These are phyloP conservation scores for Triplophysa bombifrons DNA, from an alignment of 2,797 vertebrate species.

Conservation along the genomic window DNA sequence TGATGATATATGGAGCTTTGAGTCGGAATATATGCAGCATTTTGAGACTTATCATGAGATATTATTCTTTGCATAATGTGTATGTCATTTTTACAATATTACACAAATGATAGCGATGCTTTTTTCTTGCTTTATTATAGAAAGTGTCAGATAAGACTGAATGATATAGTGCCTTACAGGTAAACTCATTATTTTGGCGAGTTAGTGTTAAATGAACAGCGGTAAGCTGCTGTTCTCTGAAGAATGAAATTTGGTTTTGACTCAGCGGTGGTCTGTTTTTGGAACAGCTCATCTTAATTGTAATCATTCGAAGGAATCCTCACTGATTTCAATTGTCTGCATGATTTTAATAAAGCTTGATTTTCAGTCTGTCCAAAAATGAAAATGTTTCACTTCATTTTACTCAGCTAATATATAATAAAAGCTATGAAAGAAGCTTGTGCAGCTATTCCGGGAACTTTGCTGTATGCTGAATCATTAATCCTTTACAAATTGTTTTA, in stretches of 20 bases:
- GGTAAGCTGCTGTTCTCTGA: conserved; percentile 10
- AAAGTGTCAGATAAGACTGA: conserved; percentile 23
- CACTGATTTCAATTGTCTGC: conserved; percentile 34
- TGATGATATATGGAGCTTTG: conserved; percentile 47
- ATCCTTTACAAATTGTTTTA: conserved; percentile 11
- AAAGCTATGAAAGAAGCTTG: conserved; percentile 30
- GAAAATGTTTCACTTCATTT: conserved; percentile 5
- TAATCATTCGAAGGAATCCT: conserved; percentile 32
- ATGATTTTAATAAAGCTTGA: conserved; percentile 33
- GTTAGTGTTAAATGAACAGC: conserved; percentile 29
- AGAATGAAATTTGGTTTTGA: conserved; percentile 20
- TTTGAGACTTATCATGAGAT: conserved; percentile 22
- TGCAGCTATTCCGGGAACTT: neutral
- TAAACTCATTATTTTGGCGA: neutral
- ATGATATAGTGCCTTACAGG: neutral
- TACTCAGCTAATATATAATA: conserved; percentile 12
- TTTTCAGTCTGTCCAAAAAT: conserved; percentile 20
- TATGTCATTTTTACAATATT: conserved; percentile 26
- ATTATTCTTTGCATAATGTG: conserved; percentile 26
- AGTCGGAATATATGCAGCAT: conserved; percentile 38
- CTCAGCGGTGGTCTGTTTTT: conserved; percentile 31
- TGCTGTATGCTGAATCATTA: conserved; percentile 22
- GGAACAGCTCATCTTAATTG: conserved; percentile 38
- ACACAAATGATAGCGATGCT: conserved; percentile 35
- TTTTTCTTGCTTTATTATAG: conserved; percentile 32